These are phyloP conservation scores for Leptinotarsa rubiginosa DNA, from an alignment of 2,888 invertebrate genomes.

Conservation along the genomic window DNA sequence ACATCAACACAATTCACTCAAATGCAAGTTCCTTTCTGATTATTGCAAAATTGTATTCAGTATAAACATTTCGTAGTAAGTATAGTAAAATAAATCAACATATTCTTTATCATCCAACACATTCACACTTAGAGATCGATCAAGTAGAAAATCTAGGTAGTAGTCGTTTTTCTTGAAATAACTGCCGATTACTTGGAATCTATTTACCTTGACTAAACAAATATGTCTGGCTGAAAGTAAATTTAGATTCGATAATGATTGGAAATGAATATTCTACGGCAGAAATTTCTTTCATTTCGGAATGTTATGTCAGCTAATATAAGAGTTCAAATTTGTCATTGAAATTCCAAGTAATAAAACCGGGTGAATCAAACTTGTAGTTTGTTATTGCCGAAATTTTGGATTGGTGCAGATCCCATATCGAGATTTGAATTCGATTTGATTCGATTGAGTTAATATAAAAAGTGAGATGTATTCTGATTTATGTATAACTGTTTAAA, in stretches of 20 bases:
- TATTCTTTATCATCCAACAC: constrained; percentile 6
- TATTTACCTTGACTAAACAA: constrained; percentile 34
- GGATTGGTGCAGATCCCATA: too few relatives aligned
- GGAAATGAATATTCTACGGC: constrained; percentile 1
- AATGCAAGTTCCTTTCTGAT: not conserved
- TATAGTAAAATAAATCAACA: not conserved
- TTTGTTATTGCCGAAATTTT: too few relatives aligned
- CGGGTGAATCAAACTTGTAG: too few relatives aligned
- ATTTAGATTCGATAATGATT: constrained; percentile 20
- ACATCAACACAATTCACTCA: not conserved
- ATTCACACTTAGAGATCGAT: not conserved
- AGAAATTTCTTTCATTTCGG: too few relatives aligned
- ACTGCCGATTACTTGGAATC: constrained; percentile 22
- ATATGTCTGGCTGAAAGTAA: constrained; percentile 25
- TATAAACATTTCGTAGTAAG: constrained; percentile 10
- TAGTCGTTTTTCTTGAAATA: constrained; percentile 29
- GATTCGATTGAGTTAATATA: too few relatives aligned
- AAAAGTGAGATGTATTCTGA: too few relatives aligned
- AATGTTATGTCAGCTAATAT: too few relatives aligned
- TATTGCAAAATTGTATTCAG: not conserved
- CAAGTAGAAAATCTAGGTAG: constrained; percentile 14
- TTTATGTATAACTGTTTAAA: too few relatives aligned
- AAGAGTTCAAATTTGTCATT: not conserved
- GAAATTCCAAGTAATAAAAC: not conserved
- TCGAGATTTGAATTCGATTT: too few relatives aligned